Evolutionary conservation across 2,888 invertebrate species (phyloP).

Genomic region (Diplazon laetatorius): DNA sequence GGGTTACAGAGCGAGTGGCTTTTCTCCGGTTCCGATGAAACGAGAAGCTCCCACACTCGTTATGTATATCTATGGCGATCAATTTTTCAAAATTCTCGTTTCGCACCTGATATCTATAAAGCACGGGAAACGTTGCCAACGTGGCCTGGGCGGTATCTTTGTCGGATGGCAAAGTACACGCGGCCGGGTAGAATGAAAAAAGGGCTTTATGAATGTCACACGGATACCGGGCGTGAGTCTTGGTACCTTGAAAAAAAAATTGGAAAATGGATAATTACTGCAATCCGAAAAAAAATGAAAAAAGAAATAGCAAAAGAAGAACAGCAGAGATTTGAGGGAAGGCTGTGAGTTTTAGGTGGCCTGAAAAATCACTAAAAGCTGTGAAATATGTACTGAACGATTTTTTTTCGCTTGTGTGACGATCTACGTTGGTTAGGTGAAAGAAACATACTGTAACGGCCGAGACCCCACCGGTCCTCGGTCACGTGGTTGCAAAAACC

Average conservation of each 20-base stretch:
- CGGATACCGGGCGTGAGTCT: neutral
- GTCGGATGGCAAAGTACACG: conserved; percentile 12
- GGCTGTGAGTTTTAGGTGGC: neutral
- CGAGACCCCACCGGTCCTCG: too few relatives aligned
- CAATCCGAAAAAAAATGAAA: neutral
- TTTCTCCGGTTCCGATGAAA: conserved; percentile 14
- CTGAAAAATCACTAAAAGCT: neutral
- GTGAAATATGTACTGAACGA: neutral
- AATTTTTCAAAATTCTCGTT: conserved; percentile 33
- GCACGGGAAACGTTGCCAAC: conserved; percentile 15
- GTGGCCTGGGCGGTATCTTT: conserved; percentile 6
- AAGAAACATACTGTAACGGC: too few relatives aligned
- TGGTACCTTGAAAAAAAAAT: too few relatives aligned
- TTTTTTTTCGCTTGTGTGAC: neutral
- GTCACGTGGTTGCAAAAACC: too few relatives aligned
- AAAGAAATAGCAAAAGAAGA: neutral
- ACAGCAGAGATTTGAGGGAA: neutral
- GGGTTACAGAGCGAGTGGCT: conserved; percentile 18
- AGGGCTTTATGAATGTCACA: conserved; percentile 6
- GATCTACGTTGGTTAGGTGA: too few relatives aligned
- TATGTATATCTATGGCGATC: neutral
- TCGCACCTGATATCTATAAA: conserved; percentile 23
- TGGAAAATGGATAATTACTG: neutral
- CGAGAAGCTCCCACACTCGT: conserved; percentile 18
- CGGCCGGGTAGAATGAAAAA: neutral